Conservation (phyloP, 2,888 invertebrate genomes). For the Synanthedon myopaeformis region DNA sequence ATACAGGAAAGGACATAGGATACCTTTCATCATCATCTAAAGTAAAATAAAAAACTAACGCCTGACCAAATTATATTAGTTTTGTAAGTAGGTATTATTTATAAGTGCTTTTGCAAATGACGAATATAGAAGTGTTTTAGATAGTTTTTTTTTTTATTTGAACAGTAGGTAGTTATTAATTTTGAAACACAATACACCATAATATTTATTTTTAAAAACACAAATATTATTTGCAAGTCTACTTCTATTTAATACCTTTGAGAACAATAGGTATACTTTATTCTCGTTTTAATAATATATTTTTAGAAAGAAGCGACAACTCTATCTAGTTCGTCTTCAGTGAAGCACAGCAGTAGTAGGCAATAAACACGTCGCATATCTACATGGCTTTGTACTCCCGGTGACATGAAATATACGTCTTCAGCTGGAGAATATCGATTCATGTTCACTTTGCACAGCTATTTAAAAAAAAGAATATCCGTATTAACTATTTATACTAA, state of each 20-base stretch:
- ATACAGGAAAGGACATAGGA: too few species aligned
- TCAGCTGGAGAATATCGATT: slow-evolving; percentile 46
- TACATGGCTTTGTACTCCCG: slow-evolving; percentile 24
- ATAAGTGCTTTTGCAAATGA: too few species aligned
- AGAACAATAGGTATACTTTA: not conserved
- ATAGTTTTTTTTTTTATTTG: too few species aligned
- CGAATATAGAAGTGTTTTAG: too few species aligned
- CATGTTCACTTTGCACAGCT: slow-evolving; percentile 43
- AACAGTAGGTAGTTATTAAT: too few species aligned
- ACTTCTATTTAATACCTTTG: not conserved
- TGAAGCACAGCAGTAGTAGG: slow-evolving; percentile 52
- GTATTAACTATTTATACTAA: not conserved
- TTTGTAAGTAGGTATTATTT: too few species aligned
- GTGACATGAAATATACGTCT: slow-evolving; percentile 33
- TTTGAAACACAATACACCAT: too few species aligned
- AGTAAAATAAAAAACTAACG: too few species aligned
- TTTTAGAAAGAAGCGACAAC: slow-evolving; percentile 40
- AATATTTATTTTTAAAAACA: too few species aligned
- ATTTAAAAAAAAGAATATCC: slow-evolving; percentile 5
- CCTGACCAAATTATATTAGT: too few species aligned
- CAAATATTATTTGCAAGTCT: not conserved
- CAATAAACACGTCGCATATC: slow-evolving; percentile 52
- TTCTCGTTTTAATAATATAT: not conserved
- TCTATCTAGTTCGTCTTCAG: slow-evolving; percentile 52
- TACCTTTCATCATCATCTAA: too few species aligned